phyloP scores from a whole-genome alignment of 2,888 invertebrate species.

The Melikaiella ostensackeni region DNA sequence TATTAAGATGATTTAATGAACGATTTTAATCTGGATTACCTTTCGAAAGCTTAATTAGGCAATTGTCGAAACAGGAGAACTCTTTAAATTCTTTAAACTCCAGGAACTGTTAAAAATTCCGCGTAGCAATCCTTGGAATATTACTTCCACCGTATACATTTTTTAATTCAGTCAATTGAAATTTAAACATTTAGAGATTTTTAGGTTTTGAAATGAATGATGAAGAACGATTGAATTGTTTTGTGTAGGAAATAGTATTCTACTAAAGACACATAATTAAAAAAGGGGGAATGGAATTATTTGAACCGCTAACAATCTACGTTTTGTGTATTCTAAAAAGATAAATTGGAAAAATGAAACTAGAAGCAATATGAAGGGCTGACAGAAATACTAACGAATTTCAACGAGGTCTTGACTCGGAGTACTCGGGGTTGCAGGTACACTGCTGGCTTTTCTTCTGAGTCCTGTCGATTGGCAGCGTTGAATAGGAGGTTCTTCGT shows the following conservation, averaged over 20 bases:
- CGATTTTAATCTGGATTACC: too few species aligned
- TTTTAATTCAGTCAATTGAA: background rate
- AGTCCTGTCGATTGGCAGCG: slow-evolving; percentile 82
- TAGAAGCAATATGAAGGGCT: background rate
- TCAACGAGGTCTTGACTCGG: slow-evolving; percentile 84
- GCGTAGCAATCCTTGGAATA: background rate
- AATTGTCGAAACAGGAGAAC: background rate
- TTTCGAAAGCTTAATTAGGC: background rate
- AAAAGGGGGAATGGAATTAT: background rate
- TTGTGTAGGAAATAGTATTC: background rate
- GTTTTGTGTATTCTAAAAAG: background rate
- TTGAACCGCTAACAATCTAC: background rate
- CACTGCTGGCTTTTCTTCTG: slow-evolving; percentile 89
- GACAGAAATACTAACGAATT: slow-evolving; percentile 76
- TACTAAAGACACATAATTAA: background rate
- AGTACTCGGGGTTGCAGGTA: slow-evolving; percentile 92
- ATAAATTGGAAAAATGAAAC: slow-evolving; percentile 48
- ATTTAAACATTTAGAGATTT: background rate
- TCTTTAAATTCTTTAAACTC: too few species aligned
- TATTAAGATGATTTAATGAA: too few species aligned
- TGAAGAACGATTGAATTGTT: background rate
- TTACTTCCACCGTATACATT: background rate
- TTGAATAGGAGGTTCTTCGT: slow-evolving; percentile 80
- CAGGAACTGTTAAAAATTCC: too few species aligned
- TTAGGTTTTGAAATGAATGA: slow-evolving; percentile 18